Evolutionary conservation across 2,888 invertebrate species (phyloP).

Genomic region (Melanotus villosus): DNA sequence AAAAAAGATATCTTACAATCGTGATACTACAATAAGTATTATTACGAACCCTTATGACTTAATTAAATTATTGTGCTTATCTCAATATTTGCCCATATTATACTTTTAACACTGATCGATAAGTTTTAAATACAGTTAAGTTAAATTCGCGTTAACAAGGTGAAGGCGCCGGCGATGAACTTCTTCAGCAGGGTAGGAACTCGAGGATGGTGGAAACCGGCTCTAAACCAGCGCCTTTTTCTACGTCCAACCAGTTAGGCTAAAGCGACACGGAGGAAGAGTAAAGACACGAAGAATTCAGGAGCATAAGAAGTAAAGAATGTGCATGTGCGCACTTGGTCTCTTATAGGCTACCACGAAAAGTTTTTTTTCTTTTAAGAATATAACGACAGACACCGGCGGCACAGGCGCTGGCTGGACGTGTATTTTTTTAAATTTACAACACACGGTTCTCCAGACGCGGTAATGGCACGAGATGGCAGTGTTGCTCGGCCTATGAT

Average conservation of each 20-base stretch:
- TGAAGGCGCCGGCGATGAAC: constrained; percentile 43
- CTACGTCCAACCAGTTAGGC: constrained; percentile 58
- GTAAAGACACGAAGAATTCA: constrained; percentile 45
- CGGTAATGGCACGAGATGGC: constrained; percentile 66
- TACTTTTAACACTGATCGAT: constrained; percentile 62
- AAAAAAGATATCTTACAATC: constrained; percentile 42
- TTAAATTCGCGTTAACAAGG: constrained; percentile 58
- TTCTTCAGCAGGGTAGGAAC: constrained; percentile 35
- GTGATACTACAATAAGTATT: constrained; percentile 56
- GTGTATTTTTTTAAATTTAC: constrained; percentile 38
- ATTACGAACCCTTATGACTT: constrained; percentile 58
- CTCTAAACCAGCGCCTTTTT: constrained; percentile 34
- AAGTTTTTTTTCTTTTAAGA: constrained; percentile 29
- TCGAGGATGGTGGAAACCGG: constrained; percentile 20
- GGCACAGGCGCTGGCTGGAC: constrained; percentile 47
- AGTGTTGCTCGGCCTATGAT: constrained; percentile 67
- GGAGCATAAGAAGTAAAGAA: constrained; percentile 46
- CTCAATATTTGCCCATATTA: constrained; percentile 64
- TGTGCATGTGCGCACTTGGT: constrained; percentile 60
- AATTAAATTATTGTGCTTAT: constrained; percentile 64
- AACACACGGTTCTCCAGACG: constrained; percentile 51
- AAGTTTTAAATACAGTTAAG: constrained; percentile 54
- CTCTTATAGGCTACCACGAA: constrained; percentile 51
- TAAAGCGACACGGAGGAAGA: constrained; percentile 58
- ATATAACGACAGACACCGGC: constrained; percentile 40